Percentiles rank a stretch among this genome's conserved stretches.
These are phyloP conservation scores for Empidonax alnorum DNA, from an alignment of 2,113 vertebrate genomes.

Conservation along the genomic window DNA sequence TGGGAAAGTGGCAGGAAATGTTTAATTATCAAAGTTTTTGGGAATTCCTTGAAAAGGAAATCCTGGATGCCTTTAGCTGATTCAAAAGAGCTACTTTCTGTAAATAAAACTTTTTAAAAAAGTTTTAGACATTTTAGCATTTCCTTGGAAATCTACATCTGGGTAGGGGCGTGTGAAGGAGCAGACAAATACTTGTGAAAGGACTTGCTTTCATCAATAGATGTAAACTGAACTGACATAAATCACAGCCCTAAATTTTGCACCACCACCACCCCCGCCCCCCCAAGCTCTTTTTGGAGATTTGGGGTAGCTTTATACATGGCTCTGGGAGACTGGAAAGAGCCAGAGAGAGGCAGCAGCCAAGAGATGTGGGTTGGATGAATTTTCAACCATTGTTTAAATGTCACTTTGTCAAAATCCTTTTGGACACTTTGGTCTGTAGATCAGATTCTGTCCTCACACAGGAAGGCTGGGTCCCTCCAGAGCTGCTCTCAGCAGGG, in stretches of 20 bases:
- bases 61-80: not conserved
- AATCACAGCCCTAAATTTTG: not conserved
- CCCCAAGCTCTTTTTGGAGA: not conserved
- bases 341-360: not conserved
- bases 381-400: not conserved
- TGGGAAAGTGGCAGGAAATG: not conserved
- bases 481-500: not conserved
- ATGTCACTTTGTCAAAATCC: not conserved
- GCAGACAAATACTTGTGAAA: not conserved
- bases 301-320: not conserved
- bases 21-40: not conserved
- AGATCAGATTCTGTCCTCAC: not conserved
- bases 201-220: not conserved
- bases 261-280: not conserved
- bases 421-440: not conserved
- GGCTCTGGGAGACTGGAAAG: not conserved
- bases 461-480: not conserved
- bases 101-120: not conserved
- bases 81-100: not conserved
- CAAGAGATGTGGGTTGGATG: accelerated
- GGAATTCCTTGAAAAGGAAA: not conserved
- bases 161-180: not conserved
- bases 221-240: not conserved
- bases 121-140: not conserved
- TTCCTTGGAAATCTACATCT: not conserved